phyloP scores from a whole-genome alignment of 2,113 vertebrate species.

The Pollimyrus isidori region DNA sequence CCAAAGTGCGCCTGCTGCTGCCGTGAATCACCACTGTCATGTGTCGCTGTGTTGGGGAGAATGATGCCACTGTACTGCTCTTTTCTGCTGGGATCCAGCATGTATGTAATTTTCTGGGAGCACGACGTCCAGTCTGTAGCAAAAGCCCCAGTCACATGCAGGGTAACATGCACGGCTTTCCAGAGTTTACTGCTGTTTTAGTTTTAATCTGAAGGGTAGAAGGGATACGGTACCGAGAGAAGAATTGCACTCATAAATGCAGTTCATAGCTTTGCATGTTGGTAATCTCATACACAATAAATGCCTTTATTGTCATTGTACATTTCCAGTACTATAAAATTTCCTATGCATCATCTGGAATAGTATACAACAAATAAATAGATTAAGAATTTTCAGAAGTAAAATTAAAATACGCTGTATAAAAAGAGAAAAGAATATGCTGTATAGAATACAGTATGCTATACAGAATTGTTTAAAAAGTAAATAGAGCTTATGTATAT shows the following conservation, averaged over 20 bases:
- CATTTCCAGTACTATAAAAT: background rate
- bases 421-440: background rate
- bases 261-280: background rate
- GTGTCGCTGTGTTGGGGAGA: constrained; percentile 6
- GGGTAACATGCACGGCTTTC: background rate
- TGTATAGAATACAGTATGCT: background rate
- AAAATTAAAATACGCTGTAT: background rate
- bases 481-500: background rate
- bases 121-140: background rate
- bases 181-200: background rate
- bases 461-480: background rate
- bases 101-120: background rate
- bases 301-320: background rate
- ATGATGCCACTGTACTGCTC: background rate
- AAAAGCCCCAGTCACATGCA: background rate
- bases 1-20: background rate
- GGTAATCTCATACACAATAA: background rate
- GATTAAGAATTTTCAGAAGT: background rate
- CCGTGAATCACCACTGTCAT: constrained; percentile 27
- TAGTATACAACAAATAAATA: background rate
- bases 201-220: background rate
- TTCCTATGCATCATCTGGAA: background rate
- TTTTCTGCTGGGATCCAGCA: constrained; percentile 2
- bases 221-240: background rate
- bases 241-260: background rate